Conservation (phyloP, 2,888 invertebrate genomes). For the Nebria salina region DNA sequence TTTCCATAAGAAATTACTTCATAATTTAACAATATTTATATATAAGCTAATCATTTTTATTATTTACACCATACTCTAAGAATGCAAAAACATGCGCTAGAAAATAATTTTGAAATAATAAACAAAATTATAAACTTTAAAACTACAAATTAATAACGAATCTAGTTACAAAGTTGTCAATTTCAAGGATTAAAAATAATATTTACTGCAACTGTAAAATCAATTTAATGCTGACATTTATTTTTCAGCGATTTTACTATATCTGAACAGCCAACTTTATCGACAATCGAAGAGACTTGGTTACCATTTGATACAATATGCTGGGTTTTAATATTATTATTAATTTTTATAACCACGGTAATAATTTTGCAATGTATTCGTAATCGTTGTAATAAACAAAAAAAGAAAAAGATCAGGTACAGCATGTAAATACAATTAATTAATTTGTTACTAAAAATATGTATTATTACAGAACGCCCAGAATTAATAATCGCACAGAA, state of each 20-base stretch:
- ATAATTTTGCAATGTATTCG: constrained; percentile 37
- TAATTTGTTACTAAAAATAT: not conserved
- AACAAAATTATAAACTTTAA: no score
- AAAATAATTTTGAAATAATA: no score
- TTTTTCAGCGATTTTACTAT: not conserved
- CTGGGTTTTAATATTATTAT: constrained; percentile 48
- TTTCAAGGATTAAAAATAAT: no score
- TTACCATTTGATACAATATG: constrained; percentile 54
- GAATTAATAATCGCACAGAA: constrained; percentile 51
- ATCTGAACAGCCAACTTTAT: not conserved
- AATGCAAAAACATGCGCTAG: no score
- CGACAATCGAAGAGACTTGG: constrained; percentile 53
- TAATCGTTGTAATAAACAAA: constrained; percentile 47
- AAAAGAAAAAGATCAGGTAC: constrained; percentile 43
- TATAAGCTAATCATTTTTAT: no score
- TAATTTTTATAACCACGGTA: constrained; percentile 46
- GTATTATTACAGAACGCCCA: constrained; percentile 21
- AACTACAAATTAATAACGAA: no score
- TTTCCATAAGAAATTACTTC: no score
- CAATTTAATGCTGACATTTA: not conserved
- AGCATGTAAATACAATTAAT: not conserved
- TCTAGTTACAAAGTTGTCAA: no score
- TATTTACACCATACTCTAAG: no score
- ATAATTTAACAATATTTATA: no score
- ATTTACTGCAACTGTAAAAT: no score